These are phyloP conservation scores for Conus canariensis DNA, from an alignment of 2,888 invertebrate genomes.

Conservation along the genomic window DNA sequence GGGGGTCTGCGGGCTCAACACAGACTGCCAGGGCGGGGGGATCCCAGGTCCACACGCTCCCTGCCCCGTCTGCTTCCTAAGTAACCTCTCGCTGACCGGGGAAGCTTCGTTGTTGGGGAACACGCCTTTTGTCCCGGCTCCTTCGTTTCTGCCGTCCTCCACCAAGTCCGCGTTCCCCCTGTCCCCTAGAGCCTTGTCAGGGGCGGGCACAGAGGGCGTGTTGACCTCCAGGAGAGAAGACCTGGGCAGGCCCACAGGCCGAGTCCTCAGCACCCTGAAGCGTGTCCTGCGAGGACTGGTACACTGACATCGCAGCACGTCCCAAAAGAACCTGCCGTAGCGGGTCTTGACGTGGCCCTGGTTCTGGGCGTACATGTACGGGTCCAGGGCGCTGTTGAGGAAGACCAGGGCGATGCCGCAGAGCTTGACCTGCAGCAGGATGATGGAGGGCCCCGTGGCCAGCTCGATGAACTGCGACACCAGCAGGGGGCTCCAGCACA, in stretches of 20 bases:
- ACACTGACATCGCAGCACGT: slow-evolving; percentile 52
- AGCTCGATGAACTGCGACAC: slow-evolving; percentile 67
- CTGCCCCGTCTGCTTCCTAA: not conserved
- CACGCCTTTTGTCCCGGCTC: not conserved
- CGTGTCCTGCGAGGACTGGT: slow-evolving; percentile 25
- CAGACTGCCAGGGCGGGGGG: not conserved
- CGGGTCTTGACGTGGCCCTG: slow-evolving; percentile 61
- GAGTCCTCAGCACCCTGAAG: slow-evolving; percentile 35
- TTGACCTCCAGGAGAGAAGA: slow-evolving; percentile 29
- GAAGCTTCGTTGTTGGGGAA: not conserved
- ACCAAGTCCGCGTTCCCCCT: not conserved
- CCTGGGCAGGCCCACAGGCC: slow-evolving; percentile 27
- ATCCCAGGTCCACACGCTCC: not conserved
- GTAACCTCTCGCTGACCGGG: not conserved
- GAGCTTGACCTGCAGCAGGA: slow-evolving; percentile 70
- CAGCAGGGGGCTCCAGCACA: slow-evolving; percentile 70
- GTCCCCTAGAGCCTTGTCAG: not conserved
- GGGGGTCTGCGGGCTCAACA: not conserved
- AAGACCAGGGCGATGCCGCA: slow-evolving; percentile 71
- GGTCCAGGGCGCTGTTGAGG: slow-evolving; percentile 70
- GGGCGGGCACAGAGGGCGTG: slow-evolving; percentile 3
- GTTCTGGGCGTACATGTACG: slow-evolving; percentile 69
- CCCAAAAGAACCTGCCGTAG: slow-evolving; percentile 55
- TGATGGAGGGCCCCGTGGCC: slow-evolving; percentile 66
- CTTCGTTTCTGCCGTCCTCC: not conserved